Conservation (phyloP, 2,888 invertebrate species). For the Stegophylla sp. region DNA sequence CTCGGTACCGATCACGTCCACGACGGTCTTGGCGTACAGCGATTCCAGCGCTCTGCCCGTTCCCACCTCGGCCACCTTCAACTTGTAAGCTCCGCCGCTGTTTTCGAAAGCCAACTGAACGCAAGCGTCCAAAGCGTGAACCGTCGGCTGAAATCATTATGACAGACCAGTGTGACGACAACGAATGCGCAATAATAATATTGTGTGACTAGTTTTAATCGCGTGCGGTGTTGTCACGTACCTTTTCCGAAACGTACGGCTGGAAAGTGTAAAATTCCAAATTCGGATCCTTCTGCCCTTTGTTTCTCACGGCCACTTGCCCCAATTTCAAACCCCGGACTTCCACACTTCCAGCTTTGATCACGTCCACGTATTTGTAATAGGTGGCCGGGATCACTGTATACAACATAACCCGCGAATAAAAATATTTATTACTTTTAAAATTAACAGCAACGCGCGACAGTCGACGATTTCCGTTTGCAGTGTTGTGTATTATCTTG, state of each 20-base stretch:
- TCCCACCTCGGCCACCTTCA: slow-evolving; percentile 59
- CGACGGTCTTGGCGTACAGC: slow-evolving; percentile 49
- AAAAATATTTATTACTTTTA: too few species aligned
- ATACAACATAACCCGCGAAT: background rate
- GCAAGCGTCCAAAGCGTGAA: slow-evolving; percentile 53
- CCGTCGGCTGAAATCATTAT: slow-evolving; percentile 21
- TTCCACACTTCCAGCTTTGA: slow-evolving; percentile 52
- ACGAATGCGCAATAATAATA: background rate
- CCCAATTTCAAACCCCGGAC: slow-evolving; percentile 52
- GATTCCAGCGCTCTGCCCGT: slow-evolving; percentile 51
- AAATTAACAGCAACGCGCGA: too few species aligned
- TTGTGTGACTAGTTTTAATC: too few species aligned
- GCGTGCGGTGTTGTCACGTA: slow-evolving; percentile 29
- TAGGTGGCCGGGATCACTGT: slow-evolving; percentile 47
- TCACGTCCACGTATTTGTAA: slow-evolving; percentile 51
- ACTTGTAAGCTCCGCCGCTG: slow-evolving; percentile 50
- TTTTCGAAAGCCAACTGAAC: slow-evolving; percentile 60
- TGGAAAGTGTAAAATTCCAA: slow-evolving; percentile 84
- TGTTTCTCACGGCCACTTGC: slow-evolving; percentile 19
- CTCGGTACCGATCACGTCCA: slow-evolving; percentile 46
- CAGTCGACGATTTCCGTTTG: too few species aligned
- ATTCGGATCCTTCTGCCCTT: slow-evolving; percentile 68
- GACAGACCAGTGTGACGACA: background rate
- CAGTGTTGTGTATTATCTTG: too few species aligned
- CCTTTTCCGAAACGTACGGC: slow-evolving; percentile 71